Base-by-base conservation (phyloP, 1,140 invertebrate species). In the Euwallacea fornicatus region DNA sequence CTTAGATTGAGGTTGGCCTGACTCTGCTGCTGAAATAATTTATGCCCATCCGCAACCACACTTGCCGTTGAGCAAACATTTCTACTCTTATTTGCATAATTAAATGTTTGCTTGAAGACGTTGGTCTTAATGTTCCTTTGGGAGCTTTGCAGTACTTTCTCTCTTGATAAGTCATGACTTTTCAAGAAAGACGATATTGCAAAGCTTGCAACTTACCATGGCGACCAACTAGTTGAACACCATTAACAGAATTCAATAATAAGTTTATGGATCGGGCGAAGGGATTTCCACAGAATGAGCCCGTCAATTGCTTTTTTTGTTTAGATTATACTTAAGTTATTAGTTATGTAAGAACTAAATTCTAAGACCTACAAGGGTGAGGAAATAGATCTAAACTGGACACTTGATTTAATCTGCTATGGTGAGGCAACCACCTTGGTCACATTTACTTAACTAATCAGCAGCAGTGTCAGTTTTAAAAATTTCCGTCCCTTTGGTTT, bases 1-100 rank as follows among this genome's bases (percentile, higher is more conserved):
- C 85, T 89, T 98, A 78, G 95, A 97, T 85, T 97, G 91, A 94
- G 87, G 86, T 85, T 86, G 86, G 75, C 60, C 71, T 66, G 79
- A 81, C 78, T 78, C 79, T 81, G 80, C 79, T 81, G 80, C 78
- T 78, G 67, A 69, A 62, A 70, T 77, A 47, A 75, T 79, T 73
- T 81, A 79, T 73, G 78, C 77, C 68, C 79, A 81, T 68, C 80
- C 80, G 10, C 79, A 79, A 75, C 80, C 80, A 47, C 79, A 81
- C 66, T 66, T 78, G 61, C 80, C 79, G 33, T 74, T 80, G 43
- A 80, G 78, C 71, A 81, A 78, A 75, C 76, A 75, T 53, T 81
- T 80, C 70, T 81, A 81, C 65, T 81, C 79, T 59, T 81, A 80
- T 64, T 76, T 81, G 70, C 80, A 77, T 64, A 77, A 79, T 71